These are phyloP conservation scores for Polia nebulosa DNA, from an alignment of 2,888 invertebrate genomes.

Conservation along the genomic window DNA sequence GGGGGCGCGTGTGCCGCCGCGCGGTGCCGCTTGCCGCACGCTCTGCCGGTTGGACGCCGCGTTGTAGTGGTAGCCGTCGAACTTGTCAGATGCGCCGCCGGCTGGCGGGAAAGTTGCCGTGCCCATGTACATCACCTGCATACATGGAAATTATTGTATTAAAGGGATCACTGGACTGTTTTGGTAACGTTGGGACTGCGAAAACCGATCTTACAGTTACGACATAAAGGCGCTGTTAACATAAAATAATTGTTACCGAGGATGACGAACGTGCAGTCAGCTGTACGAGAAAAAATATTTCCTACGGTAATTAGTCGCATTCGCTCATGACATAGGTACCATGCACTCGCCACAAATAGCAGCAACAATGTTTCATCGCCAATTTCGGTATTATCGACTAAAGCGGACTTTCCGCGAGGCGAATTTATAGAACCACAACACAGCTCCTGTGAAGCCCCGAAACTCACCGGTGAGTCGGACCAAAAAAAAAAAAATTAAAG, in stretches of 20 bases:
- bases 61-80: constrained; percentile 89
- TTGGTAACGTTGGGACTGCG: neutral
- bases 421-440: no score
- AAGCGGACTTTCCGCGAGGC: no score
- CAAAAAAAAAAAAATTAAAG: no score
- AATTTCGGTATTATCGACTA: no score
- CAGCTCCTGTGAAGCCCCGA: no score
- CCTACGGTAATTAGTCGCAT: neutral
- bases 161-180: neutral
- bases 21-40: constrained; percentile 82
- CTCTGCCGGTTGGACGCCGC: constrained; percentile 86
- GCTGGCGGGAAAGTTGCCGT: constrained; percentile 84
- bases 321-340: no score
- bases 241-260: neutral
- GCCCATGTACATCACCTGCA: constrained; percentile 88
- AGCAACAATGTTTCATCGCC: no score
- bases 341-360: neutral
- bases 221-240: neutral
- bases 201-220: neutral
- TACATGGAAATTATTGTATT: neutral
- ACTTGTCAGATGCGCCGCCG: constrained; percentile 78
- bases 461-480: no score
- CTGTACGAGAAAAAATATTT: no score
- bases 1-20: constrained; percentile 69
- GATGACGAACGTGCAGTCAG: no score